phyloP scores from a whole-genome alignment of 2,888 invertebrate species.

The Lottia scabra region DNA sequence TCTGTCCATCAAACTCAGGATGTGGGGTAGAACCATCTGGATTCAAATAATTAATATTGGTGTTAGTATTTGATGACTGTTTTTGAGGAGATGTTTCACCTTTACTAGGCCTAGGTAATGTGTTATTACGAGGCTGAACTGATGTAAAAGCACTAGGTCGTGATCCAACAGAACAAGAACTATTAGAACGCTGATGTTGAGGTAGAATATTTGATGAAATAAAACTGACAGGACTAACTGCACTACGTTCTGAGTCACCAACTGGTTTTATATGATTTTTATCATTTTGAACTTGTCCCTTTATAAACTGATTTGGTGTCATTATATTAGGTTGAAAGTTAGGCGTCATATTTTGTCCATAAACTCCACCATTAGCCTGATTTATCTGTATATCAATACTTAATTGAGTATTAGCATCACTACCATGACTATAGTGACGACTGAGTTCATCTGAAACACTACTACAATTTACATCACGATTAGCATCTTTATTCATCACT shows the following conservation, averaged over 20 bases:
- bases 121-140: constrained; percentile 54
- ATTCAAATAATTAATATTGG: constrained; percentile 39
- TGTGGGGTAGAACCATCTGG: constrained; percentile 48
- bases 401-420: constrained; percentile 53
- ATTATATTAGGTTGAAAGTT: not conserved
- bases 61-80: constrained; percentile 20
- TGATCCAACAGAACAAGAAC: constrained; percentile 49
- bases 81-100: not conserved
- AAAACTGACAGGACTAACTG: constrained; percentile 22
- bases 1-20: constrained; percentile 58
- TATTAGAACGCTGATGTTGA: constrained; percentile 49
- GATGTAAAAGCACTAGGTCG: constrained; percentile 57
- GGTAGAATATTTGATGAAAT: constrained; percentile 28
- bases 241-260: constrained; percentile 26
- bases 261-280: constrained; percentile 37
- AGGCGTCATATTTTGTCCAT: constrained; percentile 25
- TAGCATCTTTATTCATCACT: constrained; percentile 58
- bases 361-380: constrained; percentile 39
- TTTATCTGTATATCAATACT: constrained; percentile 58
- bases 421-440: constrained; percentile 42
- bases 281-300: constrained; percentile 13
- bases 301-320: not conserved
- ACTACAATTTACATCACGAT: constrained; percentile 52
- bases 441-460: constrained; percentile 48
- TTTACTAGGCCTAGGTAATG: constrained; percentile 37